phyloP scores from a whole-genome alignment of 1,140 invertebrate species.

The Caenorhabditis brenneri region DNA sequence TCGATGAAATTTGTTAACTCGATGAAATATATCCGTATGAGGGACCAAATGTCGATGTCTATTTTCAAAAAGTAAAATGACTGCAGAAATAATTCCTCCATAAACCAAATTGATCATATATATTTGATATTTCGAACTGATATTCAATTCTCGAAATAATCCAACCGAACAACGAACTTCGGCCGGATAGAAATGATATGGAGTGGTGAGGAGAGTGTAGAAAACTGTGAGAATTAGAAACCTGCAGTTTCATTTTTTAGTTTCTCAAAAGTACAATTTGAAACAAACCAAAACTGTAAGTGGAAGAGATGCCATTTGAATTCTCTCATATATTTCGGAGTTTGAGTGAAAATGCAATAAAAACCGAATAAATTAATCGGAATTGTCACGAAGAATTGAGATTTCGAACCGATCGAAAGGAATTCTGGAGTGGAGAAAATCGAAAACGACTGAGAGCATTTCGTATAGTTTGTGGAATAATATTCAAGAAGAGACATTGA shows the following conservation, averaged over 20 bases:
- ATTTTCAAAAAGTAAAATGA: not conserved
- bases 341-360: not conserved
- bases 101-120: not conserved
- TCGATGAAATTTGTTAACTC: not conserved
- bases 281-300: not conserved
- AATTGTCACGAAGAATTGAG: not conserved
- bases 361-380: slow-evolving; percentile 3
- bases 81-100: not conserved
- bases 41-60: not conserved
- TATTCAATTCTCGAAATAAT: not conserved
- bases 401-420: not conserved
- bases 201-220: slow-evolving; percentile 12
- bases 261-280: not conserved
- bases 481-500: not conserved
- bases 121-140: not conserved
- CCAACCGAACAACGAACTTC: not conserved
- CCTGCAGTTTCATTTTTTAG: not conserved
- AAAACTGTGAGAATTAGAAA: not conserved
- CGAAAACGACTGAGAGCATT: not conserved
- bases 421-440: not conserved
- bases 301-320: not conserved
- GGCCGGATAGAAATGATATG: not conserved
- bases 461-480: slow-evolving; percentile 1
- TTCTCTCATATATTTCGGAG: not conserved
- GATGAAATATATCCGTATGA: not conserved